A percentile compares a stretch with the other conserved stretches of the same genome.
Evolutionary conservation across 1,140 invertebrate species (phyloP).

Genomic region (Vollenhovia emeryi): DNA sequence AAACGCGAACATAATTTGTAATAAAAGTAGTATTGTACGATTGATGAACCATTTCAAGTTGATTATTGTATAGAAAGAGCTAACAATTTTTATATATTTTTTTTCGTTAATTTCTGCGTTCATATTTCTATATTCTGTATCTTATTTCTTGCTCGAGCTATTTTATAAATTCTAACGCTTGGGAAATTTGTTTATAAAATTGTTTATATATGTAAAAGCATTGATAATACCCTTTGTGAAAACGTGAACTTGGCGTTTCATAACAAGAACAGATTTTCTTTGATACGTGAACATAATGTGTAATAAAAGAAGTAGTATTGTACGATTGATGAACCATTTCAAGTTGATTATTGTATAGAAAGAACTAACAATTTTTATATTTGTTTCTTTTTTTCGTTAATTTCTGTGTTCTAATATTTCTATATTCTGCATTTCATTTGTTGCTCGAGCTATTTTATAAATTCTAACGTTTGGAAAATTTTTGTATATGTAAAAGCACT

Average conservation of each 20-base stretch:
- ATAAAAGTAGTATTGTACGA: neutral
- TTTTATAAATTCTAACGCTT: neutral
- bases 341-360: neutral
- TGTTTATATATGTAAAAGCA: neutral
- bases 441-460: neutral
- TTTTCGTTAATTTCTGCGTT: no score
- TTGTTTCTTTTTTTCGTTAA: no score
- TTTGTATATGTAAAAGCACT: neutral
- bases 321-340: neutral
- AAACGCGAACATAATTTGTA: neutral
- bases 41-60: neutral
- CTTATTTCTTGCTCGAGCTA: neutral
- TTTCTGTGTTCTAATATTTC: no score
- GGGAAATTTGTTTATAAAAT: neutral
- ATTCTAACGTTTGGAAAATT: neutral
- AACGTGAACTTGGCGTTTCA: neutral
- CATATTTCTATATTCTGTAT: no score
- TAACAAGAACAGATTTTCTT: constrained; percentile 18
- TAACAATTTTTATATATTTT: neutral
- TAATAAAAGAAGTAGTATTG: neutral
- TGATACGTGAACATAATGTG: neutral
- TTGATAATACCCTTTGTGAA: neutral
- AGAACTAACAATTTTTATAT: neutral
- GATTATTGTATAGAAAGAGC: neutral
- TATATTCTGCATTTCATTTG: neutral